Conservation (phyloP, 2,113 vertebrate species). For the Toxotes chatareus region DNA sequence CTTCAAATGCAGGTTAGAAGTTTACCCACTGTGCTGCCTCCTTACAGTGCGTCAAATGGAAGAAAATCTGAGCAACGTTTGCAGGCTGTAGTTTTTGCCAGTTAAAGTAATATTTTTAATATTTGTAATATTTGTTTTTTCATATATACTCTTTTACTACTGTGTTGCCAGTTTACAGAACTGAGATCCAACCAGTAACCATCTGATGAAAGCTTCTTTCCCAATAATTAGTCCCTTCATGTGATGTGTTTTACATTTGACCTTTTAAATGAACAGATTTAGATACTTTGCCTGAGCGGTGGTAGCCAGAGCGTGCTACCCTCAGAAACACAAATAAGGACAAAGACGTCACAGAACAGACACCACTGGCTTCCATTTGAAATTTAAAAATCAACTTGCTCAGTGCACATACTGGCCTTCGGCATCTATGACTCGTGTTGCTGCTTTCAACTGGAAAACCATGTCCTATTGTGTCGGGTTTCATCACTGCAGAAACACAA, state of each 20-base stretch:
- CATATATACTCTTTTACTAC: neutral
- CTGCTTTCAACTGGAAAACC: neutral
- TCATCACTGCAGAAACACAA: neutral
- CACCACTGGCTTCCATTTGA: neutral
- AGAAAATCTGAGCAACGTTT: neutral
- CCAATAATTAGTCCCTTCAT: neutral
- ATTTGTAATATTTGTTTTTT: no score
- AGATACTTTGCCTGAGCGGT: neutral
- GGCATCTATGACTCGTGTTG: neutral
- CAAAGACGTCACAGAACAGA: neutral
- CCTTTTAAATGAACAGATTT: neutral
- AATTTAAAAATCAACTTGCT: slow-evolving; percentile 6
- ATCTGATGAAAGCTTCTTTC: neutral
- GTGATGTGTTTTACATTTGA: neutral
- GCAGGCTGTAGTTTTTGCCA: neutral
- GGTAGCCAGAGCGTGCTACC: no score
- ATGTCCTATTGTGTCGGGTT: neutral
- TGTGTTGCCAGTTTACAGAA: neutral
- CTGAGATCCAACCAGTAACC: neutral
- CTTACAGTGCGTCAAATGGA: neutral
- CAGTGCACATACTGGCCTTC: neutral
- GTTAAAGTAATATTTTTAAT: neutral
- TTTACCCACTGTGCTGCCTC: neutral
- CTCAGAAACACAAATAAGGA: neutral
- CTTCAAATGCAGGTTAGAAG: neutral